These are phyloP conservation scores for Myrmophylax atrothorax DNA, from an alignment of 2,113 vertebrate genomes.

Conservation along the genomic window DNA sequence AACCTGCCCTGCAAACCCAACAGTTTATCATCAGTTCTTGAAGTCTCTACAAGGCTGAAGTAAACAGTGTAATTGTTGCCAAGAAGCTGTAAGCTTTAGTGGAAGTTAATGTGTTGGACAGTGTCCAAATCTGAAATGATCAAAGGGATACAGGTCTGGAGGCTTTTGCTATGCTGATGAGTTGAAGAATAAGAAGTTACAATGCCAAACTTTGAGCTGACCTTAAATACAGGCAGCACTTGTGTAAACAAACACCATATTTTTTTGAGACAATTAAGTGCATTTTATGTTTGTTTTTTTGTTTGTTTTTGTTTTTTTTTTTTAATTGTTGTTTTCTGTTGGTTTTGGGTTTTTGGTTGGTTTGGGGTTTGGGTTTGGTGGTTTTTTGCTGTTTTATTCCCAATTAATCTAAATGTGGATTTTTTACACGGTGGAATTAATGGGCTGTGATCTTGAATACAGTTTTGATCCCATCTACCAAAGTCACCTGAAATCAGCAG, in stretches of 20 bases:
- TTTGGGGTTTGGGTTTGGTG: too few relatives aligned
- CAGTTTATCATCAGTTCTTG: not conserved
- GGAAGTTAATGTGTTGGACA: slow-evolving; percentile 12
- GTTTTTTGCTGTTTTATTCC: too few relatives aligned
- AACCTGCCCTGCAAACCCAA: not conserved
- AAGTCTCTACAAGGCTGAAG: not conserved
- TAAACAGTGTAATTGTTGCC: not conserved
- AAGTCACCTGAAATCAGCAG: not conserved
- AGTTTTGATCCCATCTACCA: not conserved
- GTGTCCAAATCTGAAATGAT: slow-evolving; percentile 25
- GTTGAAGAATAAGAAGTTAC: not conserved
- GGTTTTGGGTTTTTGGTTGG: too few relatives aligned
- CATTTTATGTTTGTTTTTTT: not conserved
- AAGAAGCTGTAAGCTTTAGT: slow-evolving; percentile 7
- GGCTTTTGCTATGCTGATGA: not conserved
- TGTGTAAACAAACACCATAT: not conserved
- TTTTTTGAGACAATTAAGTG: not conserved
- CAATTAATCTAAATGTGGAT: not conserved
- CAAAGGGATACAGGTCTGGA: not conserved
- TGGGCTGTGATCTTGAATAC: not conserved
- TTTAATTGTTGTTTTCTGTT: fast-evolving
- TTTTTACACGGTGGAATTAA: not conserved
- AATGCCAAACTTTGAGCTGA: not conserved
- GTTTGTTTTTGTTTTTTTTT: too few relatives aligned
- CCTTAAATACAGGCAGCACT: not conserved